Percentiles rank a stretch among this genome's conserved stretches.
Conservation (phyloP, 2,888 invertebrate genomes). For the Tetheella fluctuosa region DNA sequence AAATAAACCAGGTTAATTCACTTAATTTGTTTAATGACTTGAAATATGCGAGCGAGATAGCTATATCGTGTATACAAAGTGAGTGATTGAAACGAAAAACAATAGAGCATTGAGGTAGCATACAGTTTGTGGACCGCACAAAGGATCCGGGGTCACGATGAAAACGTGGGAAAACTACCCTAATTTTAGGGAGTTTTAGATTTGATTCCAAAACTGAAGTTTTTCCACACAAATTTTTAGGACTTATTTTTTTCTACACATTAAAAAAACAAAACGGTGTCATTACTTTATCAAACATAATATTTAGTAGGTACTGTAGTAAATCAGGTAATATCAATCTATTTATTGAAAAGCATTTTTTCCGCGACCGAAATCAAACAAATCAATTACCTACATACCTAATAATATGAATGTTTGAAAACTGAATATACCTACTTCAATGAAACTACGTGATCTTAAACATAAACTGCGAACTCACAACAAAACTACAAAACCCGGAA, state of each 20-base stretch:
- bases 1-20: conserved; percentile 25
- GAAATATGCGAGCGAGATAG: conserved; percentile 38
- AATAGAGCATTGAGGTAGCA: conserved; percentile 56
- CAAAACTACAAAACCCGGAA: conserved; percentile 1
- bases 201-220: conserved; percentile 13
- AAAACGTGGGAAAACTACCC: conserved; percentile 46
- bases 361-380: too few species aligned
- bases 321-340: too few species aligned
- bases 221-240: background rate
- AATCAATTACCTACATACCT: background rate
- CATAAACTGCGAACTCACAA: background rate
- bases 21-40: conserved; percentile 53
- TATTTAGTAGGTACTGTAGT: too few species aligned
- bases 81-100: conserved; percentile 50
- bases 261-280: too few species aligned
- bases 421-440: conserved; percentile 7
- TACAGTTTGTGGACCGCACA: conserved; percentile 67
- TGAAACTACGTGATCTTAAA: background rate
- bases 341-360: too few species aligned
- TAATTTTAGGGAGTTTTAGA: conserved; percentile 37
- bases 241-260: too few species aligned
- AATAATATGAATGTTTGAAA: background rate
- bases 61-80: conserved; percentile 21
- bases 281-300: too few species aligned
- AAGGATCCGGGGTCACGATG: conserved; percentile 65